Evolutionary conservation across 2,113 vertebrate species (phyloP), one percentile per base, ranked within the genome.

Genomic region (Gymnobelideus leadbeateri): DNA sequence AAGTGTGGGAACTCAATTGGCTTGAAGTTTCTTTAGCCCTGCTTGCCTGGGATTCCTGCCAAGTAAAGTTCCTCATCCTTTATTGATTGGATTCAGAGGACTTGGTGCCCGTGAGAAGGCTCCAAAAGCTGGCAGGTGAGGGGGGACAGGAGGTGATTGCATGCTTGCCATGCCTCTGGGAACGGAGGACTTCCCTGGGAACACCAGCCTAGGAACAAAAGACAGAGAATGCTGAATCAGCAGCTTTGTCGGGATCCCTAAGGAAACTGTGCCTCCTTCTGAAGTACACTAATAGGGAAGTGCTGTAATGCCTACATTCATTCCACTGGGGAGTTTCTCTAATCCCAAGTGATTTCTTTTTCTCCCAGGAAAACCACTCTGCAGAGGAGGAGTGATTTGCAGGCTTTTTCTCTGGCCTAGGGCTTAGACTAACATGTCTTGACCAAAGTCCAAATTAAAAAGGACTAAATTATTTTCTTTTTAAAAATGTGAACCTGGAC

Each of bases 1-100:
- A 84, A 84, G n/a, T 84, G 68, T 84, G n/a, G n/a, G 68, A 84
- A 43, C n/a, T 84, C 68, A 84, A 84, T 43, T 84, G 68, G n/a
- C 19, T 43, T 84, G 68, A 84, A 84, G 68, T 84, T 84, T 84
- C 68, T 84, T 84, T 84, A 84, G 68, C n/a, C 68, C n/a, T 84
- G 37, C n/a, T 43, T 84, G 68, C 19, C 68, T 84, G 68, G 68
- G 68, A 84, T 43, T 43, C n/a, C 68, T 21, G 68, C 68, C 68
- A 84, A 43, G n/a, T 84, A 84, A 84, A 84, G 16, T 84, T 84
- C n/a, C n/a, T 84, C 68, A 84, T 84, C 19, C 68, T 84, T 84
- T 84, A 84, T 84, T 84, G 68, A 84, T 84, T 84, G 68, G n/a
- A 84, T 84, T 84, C 68, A 84, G 68, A 84, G 19, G 68, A 43